Percentiles rank a stretch among this genome's conserved stretches.
Conservation (phyloP, 2,888 invertebrate genomes). For the Drosophila picticornis region DNA sequence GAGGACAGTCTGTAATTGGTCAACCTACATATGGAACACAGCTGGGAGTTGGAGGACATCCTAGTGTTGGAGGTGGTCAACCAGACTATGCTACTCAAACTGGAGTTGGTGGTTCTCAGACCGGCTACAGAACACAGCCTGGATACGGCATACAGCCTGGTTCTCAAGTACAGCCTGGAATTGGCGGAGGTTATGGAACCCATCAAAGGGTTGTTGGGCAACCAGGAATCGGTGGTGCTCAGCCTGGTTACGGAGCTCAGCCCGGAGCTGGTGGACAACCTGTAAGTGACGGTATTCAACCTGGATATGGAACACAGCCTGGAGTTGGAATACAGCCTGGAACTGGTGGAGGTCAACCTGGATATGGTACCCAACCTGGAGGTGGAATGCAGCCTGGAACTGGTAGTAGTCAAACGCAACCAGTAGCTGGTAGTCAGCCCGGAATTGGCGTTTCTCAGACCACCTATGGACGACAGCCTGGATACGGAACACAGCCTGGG, state of each 20-base stretch:
- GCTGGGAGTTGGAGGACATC: neutral
- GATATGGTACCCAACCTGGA: slow-evolving; percentile 32
- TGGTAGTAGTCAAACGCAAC: slow-evolving; percentile 9
- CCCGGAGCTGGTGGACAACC: neutral
- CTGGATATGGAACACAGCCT: slow-evolving; percentile 27
- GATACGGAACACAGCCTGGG: slow-evolving; percentile 11
- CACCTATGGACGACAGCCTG: neutral
- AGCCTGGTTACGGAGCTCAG: neutral
- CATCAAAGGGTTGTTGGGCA: neutral
- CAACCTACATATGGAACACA: slow-evolving; percentile 22
- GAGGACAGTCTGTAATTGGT: slow-evolving; percentile 9
- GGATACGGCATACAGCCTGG: slow-evolving; percentile 12
- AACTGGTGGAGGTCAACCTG: slow-evolving; percentile 18
- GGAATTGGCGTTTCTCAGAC: slow-evolving; percentile 10
- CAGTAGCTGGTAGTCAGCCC: slow-evolving; percentile 19
- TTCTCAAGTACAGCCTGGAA: too few species aligned
- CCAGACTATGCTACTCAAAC: slow-evolving; percentile 29
- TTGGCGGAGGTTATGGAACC: too few species aligned
- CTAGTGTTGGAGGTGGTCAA: slow-evolving; percentile 11
- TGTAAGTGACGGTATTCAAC: slow-evolving; percentile 6
- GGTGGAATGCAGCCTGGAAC: slow-evolving; percentile 15
- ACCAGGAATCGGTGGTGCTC: neutral
- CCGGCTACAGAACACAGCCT: slow-evolving; percentile 14
- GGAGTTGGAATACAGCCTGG: slow-evolving; percentile 21
- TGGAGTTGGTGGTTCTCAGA: slow-evolving; percentile 11